A percentile compares a stretch with the other conserved stretches of the same genome.
Evolutionary conservation across 2,113 vertebrate genomes (phyloP).

Genomic region (Nerophis ophidion): DNA sequence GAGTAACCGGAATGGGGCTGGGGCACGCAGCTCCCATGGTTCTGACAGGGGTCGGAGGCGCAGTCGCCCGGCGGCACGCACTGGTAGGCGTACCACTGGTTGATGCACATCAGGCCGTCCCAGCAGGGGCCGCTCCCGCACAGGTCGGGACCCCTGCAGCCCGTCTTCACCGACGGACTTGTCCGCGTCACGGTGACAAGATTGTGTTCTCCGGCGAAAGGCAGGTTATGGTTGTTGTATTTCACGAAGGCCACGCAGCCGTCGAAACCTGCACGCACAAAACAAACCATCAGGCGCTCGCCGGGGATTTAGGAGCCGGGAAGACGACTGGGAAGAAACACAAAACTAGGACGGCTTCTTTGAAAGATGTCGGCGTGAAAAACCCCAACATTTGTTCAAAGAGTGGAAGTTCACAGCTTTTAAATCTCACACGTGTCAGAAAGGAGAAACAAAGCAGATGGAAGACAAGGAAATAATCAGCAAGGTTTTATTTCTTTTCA

Average conservation of each 20-base stretch:
- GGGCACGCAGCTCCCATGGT: slow-evolving; percentile 88
- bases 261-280: slow-evolving; percentile 80
- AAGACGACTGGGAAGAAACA: too few relatives aligned
- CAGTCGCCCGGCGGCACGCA: slow-evolving; percentile 89
- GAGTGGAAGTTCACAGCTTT: too few relatives aligned
- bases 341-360: too few relatives aligned
- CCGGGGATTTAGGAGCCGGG: too few relatives aligned
- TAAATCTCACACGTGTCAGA: too few relatives aligned
- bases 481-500: too few relatives aligned
- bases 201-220: slow-evolving; percentile 83
- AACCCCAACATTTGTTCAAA: too few relatives aligned
- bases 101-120: slow-evolving; percentile 88
- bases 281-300: too few relatives aligned
- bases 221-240: slow-evolving; percentile 83
- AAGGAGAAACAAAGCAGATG: too few relatives aligned
- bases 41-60: slow-evolving; percentile 82
- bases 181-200: slow-evolving; percentile 78
- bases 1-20: slow-evolving; percentile 70
- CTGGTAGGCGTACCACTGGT: slow-evolving; percentile 89
- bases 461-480: too few relatives aligned
- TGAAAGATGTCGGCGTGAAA: too few relatives aligned
- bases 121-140: slow-evolving; percentile 90
- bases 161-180: slow-evolving; percentile 81
- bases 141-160: slow-evolving; percentile 88
- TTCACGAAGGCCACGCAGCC: slow-evolving; percentile 88